These are phyloP conservation scores for Abrostola tripartita DNA, from an alignment of 2,888 invertebrate genomes.

Conservation along the genomic window DNA sequence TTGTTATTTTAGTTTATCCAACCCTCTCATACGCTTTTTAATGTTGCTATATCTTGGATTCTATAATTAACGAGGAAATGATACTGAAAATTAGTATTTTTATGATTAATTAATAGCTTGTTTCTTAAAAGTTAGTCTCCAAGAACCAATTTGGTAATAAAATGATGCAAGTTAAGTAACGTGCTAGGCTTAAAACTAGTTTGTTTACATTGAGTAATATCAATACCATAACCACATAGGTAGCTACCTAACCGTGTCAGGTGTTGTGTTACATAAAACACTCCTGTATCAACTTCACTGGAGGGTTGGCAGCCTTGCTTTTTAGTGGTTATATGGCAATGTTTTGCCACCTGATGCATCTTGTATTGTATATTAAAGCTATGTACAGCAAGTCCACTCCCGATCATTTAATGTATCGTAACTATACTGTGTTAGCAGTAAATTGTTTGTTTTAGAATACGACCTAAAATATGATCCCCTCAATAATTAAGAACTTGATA, in stretches of 20 bases:
- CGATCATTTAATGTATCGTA: background rate
- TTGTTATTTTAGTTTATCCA: slow-evolving; percentile 76
- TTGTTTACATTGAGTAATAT: slow-evolving; percentile 74
- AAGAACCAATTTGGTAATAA: slow-evolving; percentile 16
- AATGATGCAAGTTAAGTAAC: slow-evolving; percentile 47
- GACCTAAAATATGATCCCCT: too few species aligned
- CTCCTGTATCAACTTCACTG: slow-evolving; percentile 45
- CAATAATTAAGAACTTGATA: too few species aligned
- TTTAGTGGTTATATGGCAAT: slow-evolving; percentile 11
- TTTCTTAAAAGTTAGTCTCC: background rate
- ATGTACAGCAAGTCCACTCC: background rate
- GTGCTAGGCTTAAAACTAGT: slow-evolving; percentile 57
- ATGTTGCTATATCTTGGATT: slow-evolving; percentile 24
- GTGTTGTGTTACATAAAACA: slow-evolving; percentile 74
- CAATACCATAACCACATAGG: slow-evolving; percentile 68
- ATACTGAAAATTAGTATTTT: background rate
- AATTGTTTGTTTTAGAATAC: too few species aligned
- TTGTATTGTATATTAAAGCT: slow-evolving; percentile 1
- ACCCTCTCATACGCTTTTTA: slow-evolving; percentile 54
- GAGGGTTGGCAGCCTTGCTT: slow-evolving; percentile 25
- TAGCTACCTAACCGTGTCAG: slow-evolving; percentile 65
- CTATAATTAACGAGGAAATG: slow-evolving; percentile 8
- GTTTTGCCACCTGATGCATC: slow-evolving; percentile 7
- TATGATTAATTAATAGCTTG: background rate
- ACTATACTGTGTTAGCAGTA: background rate